A percentile compares a stretch with the other conserved stretches of the same genome.
These are phyloP conservation scores for Callipepla californica DNA, from an alignment of 2,113 vertebrate species.

Conservation along the genomic window DNA sequence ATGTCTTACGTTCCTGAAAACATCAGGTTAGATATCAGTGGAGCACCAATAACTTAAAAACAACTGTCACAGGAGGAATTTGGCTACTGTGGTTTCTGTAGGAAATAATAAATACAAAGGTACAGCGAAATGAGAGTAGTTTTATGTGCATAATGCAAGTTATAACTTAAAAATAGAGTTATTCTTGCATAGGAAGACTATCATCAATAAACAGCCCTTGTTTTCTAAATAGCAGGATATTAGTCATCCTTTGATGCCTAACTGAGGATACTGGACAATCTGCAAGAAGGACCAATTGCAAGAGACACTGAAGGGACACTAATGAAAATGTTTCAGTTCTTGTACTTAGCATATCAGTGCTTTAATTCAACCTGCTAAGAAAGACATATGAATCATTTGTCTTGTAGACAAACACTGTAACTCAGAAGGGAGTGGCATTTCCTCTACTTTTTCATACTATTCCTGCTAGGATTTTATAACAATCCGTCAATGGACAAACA, in stretches of 20 bases:
- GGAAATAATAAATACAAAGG: not conserved
- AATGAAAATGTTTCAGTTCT: not conserved
- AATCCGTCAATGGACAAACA: not conserved
- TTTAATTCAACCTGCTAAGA: conserved; percentile 24
- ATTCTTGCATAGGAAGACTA: not conserved
- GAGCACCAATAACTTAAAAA: not conserved
- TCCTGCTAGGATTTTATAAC: not conserved
- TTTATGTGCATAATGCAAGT: not conserved
- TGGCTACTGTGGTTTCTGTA: not conserved
- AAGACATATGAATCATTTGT: not conserved
- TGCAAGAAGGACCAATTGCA: not conserved
- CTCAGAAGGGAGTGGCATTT: not conserved
- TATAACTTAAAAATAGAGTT: conserved; percentile 34
- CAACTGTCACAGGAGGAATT: not conserved
- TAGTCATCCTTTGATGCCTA: conserved; percentile 28
- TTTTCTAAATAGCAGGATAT: not conserved
- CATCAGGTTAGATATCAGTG: not conserved
- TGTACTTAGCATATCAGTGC: not conserved
- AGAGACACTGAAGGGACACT: not conserved
- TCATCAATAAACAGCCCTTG: conserved; percentile 11
- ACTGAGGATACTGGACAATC: conserved; percentile 1
- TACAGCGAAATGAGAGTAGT: not conserved
- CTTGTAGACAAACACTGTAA: not conserved
- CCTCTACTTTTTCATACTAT: not conserved
- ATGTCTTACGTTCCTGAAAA: not conserved